These are phyloP conservation scores for Tribolium castaneum DNA, from an alignment of 1,140 invertebrate species.

Conservation along the genomic window DNA sequence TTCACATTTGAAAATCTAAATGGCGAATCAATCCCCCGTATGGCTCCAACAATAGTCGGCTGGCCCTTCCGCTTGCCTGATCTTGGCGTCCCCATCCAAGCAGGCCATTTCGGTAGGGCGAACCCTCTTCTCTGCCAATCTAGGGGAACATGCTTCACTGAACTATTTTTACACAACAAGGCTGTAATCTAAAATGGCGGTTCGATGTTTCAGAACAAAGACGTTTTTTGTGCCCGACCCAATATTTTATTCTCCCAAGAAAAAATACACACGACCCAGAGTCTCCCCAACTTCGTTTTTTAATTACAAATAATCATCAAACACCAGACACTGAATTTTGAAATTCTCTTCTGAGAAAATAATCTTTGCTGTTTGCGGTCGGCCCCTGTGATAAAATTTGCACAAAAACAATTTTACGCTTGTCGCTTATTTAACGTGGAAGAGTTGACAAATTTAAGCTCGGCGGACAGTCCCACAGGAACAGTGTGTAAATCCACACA, in stretches of 20 bases:
- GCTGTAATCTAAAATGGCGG: conserved; percentile 58
- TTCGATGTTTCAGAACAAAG: conserved; percentile 44
- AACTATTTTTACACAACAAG: conserved; percentile 60
- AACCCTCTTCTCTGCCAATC: conserved; percentile 57
- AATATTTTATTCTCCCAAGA: conserved; percentile 27
- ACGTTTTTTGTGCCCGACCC: conserved; percentile 43
- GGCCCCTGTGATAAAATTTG: background rate
- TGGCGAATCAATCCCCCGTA: conserved; percentile 46
- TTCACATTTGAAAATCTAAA: conserved; percentile 47
- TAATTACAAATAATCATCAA: background rate
- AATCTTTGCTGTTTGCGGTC: background rate
- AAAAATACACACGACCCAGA: conserved; percentile 6
- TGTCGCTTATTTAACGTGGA: conserved; percentile 28
- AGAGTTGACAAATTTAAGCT: conserved; percentile 53
- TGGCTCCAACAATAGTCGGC: conserved; percentile 48
- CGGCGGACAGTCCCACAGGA: conserved; percentile 32
- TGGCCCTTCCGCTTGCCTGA: conserved; percentile 54
- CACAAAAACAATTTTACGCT: conserved; percentile 9
- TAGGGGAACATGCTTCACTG: conserved; percentile 59
- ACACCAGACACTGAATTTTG: background rate
- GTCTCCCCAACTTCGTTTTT: background rate
- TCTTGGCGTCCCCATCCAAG: conserved; percentile 42
- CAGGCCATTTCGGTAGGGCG: conserved; percentile 51
- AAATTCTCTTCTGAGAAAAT: background rate
- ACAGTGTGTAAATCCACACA: conserved; percentile 38